phyloP scores from a whole-genome alignment of 1,140 invertebrate species.

The Platyscapa corneri region DNA sequence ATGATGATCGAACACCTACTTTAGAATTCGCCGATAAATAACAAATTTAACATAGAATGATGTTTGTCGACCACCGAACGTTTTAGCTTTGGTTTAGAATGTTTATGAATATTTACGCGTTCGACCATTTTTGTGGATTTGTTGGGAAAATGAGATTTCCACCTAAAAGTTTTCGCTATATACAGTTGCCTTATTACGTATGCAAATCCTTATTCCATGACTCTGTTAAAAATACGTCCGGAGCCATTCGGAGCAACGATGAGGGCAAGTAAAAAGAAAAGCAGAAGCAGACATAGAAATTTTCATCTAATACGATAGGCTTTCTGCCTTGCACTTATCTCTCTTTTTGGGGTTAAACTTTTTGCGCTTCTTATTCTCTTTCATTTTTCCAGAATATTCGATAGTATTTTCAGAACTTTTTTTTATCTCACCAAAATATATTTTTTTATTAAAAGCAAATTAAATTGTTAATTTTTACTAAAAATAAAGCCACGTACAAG shows the following conservation, averaged over 20 bases:
- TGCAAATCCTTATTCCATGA: conserved; percentile 34
- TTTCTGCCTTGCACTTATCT: neutral
- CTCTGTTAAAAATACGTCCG: conserved; percentile 23
- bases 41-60: neutral
- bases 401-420: neutral
- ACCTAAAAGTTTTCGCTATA: conserved; percentile 22
- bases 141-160: neutral
- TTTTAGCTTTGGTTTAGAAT: neutral
- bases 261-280: neutral
- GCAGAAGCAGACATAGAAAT: neutral
- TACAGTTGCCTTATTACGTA: conserved; percentile 8
- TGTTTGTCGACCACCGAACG: neutral
- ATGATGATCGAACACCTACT: neutral
- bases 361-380: neutral
- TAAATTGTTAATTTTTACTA: neutral
- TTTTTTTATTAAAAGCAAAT: neutral
- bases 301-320: conserved; percentile 14
- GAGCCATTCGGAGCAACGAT: neutral
- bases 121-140: neutral
- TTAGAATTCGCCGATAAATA: neutral
- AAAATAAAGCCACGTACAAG: neutral
- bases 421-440: neutral
- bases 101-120: conserved; percentile 25
- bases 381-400: neutral
- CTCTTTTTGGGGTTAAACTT: neutral